Evolutionary conservation across 2,888 invertebrate genomes (phyloP).

Genomic region (Shargacucullia verbasci): DNA sequence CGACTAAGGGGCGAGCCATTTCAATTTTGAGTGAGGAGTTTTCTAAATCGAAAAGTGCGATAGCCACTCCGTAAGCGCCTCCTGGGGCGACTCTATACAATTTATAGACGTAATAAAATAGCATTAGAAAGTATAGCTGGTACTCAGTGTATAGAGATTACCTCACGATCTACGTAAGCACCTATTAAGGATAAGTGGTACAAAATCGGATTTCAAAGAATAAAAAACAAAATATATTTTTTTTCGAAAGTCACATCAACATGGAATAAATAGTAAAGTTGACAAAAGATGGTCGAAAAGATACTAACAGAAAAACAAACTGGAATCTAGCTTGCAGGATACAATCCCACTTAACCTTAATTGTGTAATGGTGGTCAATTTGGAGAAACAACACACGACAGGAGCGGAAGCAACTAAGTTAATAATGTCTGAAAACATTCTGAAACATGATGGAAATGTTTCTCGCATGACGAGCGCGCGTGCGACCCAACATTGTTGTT

Average conservation of each 20-base stretch:
- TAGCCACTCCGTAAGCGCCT: constrained; percentile 82
- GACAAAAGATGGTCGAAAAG: constrained; percentile 11
- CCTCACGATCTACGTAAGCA: constrained; percentile 52
- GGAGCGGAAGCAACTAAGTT: constrained; percentile 66
- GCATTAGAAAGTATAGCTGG: constrained; percentile 74
- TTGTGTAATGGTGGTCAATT: constrained; percentile 60
- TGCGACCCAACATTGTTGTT: constrained; percentile 53
- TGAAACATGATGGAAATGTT: constrained; percentile 71
- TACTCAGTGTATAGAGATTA: constrained; percentile 53
- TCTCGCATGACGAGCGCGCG: constrained; percentile 68
- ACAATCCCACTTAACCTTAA: constrained; percentile 60
- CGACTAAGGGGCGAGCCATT: constrained; percentile 81
- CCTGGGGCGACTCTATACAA: constrained; percentile 83
- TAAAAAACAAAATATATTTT: constrained; percentile 2
- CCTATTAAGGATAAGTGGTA: constrained; percentile 52
- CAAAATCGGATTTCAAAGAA: constrained; percentile 16
- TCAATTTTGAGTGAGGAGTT: constrained; percentile 84
- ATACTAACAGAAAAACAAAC: constrained; percentile 36
- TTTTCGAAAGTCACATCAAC: too few species aligned
- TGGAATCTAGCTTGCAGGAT: constrained; percentile 33
- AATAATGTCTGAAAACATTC: constrained; percentile 68
- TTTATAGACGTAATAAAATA: constrained; percentile 86
- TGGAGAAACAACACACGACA: constrained; percentile 54
- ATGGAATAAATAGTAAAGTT: background rate
- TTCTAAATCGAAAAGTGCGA: constrained; percentile 82